Base-by-base conservation (phyloP, 2,888 invertebrate species). In the Torymus texanus region DNA sequence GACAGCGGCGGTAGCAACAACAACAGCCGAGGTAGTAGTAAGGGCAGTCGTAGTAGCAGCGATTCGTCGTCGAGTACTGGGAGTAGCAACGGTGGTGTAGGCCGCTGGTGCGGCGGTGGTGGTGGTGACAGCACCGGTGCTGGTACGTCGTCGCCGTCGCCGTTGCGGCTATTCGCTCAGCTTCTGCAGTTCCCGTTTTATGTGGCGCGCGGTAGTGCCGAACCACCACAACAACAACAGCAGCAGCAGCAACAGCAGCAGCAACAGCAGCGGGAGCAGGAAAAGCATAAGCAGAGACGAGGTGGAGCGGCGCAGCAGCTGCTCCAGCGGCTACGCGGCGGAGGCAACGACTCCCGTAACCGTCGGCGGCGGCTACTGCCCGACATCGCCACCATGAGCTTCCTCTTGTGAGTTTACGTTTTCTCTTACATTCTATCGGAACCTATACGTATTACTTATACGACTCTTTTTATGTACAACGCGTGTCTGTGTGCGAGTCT, bases 341-440 rank as follows among this genome's bases (percentile, higher is more conserved):
- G 72, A 50, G 67, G 59, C 75, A 55, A 41, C 50, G 63, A 24
- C 16, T 63, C 56, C 70, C 74, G 51, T 21, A 55, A 59, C 65
- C 70, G 41, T 41, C 41, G 41, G 41, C 41, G 41, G 41, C 41
- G 41, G 63, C 70, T 75, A 59, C 72, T 78, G 71, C 72, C 58
- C 14, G 66, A 50, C 18, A 61, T 73, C 72, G 50, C 78, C 87
- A 88, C 86, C 83, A 90, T 90, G 90, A 90, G 90, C 88, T 90
- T 90, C 87, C 88, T 90, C 84, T 90, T 90, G 90, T 90, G 85
- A 89, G 90, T 89, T 78, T 10, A 50, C 75, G 29, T 66, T 63
- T 58, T 68, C 29, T 66, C 29, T 16, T 13, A n/a, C n/a, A 24
- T 71, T 18, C n/a, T 72, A 21, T 14, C 13, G 29, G 5, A 24